Conservation (phyloP, 2,888 invertebrate species). For the Brachypalpus laphriformis region DNA sequence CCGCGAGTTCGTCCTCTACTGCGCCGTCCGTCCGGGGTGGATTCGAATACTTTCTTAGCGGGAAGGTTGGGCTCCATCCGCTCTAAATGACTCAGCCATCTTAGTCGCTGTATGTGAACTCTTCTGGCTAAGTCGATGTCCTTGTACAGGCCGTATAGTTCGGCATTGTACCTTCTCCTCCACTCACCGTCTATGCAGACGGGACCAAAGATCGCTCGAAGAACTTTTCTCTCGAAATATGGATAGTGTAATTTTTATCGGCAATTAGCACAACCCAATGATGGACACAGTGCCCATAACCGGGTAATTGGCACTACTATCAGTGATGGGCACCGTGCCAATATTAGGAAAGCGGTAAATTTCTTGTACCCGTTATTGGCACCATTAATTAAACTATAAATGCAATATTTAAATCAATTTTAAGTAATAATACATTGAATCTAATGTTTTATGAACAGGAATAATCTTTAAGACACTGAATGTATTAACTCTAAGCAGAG, state of each 20-base stretch:
- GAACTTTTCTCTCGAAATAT: not conserved
- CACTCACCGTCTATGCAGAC: no score
- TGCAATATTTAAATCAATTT: not conserved
- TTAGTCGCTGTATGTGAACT: no score
- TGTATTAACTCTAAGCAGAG: not conserved
- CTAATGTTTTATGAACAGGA: not conserved
- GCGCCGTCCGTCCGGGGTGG: no score
- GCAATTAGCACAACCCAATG: constrained; percentile 2
- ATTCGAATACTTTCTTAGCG: no score
- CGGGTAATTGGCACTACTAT: constrained; percentile 3
- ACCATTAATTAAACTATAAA: not conserved
- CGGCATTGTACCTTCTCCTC: no score
- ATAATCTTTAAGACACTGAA: not conserved
- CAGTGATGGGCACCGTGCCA: constrained; percentile 11
- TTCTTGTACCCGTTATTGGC: not conserved
- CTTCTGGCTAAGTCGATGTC: no score
- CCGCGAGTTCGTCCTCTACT: no score
- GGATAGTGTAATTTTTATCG: not conserved
- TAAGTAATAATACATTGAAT: not conserved
- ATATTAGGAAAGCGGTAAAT: not conserved
- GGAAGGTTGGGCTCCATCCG: no score
- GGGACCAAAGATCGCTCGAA: no score
- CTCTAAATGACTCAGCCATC: no score
- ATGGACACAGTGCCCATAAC: constrained; percentile 17
- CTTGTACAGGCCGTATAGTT: no score